Evolutionary conservation across 2,797 vertebrate species (phyloP).

Genomic region (Diglossa cyanea): DNA sequence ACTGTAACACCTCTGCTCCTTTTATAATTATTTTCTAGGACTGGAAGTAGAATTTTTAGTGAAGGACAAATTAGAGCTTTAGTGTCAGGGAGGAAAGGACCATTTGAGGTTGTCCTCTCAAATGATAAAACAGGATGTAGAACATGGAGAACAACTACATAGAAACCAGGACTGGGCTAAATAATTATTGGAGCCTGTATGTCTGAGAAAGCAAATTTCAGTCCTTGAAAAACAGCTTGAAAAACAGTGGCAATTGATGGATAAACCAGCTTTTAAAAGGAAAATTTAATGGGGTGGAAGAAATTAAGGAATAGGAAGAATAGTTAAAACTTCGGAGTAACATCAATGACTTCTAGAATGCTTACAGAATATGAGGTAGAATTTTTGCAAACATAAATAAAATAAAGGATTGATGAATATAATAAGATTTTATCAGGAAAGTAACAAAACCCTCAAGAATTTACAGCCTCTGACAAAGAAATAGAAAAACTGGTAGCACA

Average conservation of each 20-base stretch:
- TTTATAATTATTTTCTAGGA: not conserved
- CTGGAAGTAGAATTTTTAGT: slow-evolving; percentile 76
- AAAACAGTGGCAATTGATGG: slow-evolving; percentile 84
- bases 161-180: slow-evolving; percentile 68
- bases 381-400: slow-evolving; percentile 80
- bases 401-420: slow-evolving; percentile 80
- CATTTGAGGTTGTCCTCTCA: slow-evolving; percentile 72
- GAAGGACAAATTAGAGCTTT: slow-evolving; percentile 80
- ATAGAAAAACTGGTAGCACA: slow-evolving; percentile 76
- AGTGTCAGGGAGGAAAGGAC: slow-evolving; percentile 83
- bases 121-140: slow-evolving; percentile 70
- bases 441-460: slow-evolving; percentile 78
- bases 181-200: slow-evolving; percentile 72
- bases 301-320: slow-evolving; percentile 82
- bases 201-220: slow-evolving; percentile 79
- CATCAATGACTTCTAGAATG: slow-evolving; percentile 23
- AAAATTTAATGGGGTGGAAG: slow-evolving; percentile 87
- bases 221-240: slow-evolving; percentile 86
- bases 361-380: slow-evolving; percentile 76
- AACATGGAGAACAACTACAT: slow-evolving; percentile 81
- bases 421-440: slow-evolving; percentile 74
- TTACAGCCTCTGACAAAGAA: slow-evolving; percentile 79
- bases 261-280: slow-evolving; percentile 82
- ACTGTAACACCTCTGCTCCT: not conserved
- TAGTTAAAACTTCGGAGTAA: slow-evolving; percentile 72